Conservation (phyloP, 2,113 vertebrate genomes). For the Callionymus lyra region DNA sequence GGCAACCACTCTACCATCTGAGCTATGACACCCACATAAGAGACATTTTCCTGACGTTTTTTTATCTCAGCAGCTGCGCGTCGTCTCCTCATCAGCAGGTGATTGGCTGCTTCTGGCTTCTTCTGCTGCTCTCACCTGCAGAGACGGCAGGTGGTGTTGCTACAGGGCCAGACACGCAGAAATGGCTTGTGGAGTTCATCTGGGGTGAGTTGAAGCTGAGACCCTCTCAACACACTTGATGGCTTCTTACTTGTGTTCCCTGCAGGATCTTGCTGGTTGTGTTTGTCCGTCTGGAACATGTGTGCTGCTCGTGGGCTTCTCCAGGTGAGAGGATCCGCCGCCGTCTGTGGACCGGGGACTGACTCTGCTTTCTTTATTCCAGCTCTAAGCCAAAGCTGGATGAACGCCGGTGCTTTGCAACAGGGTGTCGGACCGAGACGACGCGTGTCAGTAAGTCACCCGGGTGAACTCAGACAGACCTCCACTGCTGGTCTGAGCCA, state of each 20-base stretch:
- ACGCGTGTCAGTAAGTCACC: slow-evolving; percentile 10
- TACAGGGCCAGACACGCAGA: slow-evolving; percentile 1
- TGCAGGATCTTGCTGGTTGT: slow-evolving; percentile 35
- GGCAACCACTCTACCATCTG: no score
- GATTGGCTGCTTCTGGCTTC: slow-evolving; percentile 19
- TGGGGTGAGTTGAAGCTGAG: slow-evolving; percentile 26
- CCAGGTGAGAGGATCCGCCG: slow-evolving; percentile 18
- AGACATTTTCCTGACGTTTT: no score
- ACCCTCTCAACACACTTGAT: not conserved
- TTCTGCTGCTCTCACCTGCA: slow-evolving; percentile 6
- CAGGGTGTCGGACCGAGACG: not conserved
- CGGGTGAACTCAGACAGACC: slow-evolving; percentile 43
- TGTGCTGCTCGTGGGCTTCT: slow-evolving; percentile 19
- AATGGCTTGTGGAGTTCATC: slow-evolving; percentile 47
- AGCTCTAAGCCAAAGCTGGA: not conserved
- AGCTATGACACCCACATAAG: no score
- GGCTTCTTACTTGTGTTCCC: not conserved
- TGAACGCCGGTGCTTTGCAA: slow-evolving; percentile 26
- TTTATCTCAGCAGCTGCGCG: slow-evolving; percentile 32
- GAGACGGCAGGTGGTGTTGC: rapidly evolving
- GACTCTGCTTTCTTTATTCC: not conserved
- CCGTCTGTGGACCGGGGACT: not conserved
- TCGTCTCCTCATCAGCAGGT: slow-evolving; percentile 21
- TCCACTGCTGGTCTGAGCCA: not conserved
- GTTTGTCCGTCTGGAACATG: slow-evolving; percentile 38